These are phyloP conservation scores for Laticauda laticaudata DNA, from an alignment of 2,113 vertebrate species.

Conservation along the genomic window DNA sequence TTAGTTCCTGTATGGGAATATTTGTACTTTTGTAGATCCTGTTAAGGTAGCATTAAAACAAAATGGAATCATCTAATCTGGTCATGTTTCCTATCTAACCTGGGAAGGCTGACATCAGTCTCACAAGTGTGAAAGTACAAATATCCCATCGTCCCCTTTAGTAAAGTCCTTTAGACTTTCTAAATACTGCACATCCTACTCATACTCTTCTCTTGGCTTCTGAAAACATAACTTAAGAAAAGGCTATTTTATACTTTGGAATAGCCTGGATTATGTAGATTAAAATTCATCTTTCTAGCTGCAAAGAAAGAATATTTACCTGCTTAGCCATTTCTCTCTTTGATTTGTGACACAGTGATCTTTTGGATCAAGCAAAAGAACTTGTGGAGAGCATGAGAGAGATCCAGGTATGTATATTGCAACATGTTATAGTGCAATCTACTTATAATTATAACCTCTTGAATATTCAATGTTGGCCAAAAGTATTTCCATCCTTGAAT, in stretches of 20 bases:
- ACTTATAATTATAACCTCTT: not conserved
- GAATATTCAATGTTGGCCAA: not conserved
- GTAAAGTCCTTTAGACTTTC: not conserved
- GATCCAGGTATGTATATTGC: constrained; percentile 60
- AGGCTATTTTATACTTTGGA: not conserved
- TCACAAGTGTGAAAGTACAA: not conserved
- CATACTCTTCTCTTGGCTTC: not conserved
- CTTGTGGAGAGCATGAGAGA: constrained; percentile 66
- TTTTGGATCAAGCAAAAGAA: constrained; percentile 63
- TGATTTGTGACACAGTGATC: constrained; percentile 58
- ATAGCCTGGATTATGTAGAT: not conserved
- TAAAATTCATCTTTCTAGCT: not conserved
- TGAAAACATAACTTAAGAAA: not conserved
- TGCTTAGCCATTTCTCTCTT: constrained; percentile 21
- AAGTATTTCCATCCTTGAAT: not conserved
- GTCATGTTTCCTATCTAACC: not conserved
- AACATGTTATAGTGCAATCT: not conserved
- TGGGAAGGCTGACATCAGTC: not conserved
- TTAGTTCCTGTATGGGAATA: not conserved
- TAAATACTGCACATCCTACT: not conserved
- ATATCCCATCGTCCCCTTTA: not conserved
- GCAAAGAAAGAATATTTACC: not conserved
- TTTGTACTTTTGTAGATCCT: not conserved
- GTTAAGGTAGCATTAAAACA: not conserved
- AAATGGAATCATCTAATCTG: not conserved